Evolutionary conservation across 2,797 vertebrate species (phyloP).

Genomic region (Eospalax fontanierii): DNA sequence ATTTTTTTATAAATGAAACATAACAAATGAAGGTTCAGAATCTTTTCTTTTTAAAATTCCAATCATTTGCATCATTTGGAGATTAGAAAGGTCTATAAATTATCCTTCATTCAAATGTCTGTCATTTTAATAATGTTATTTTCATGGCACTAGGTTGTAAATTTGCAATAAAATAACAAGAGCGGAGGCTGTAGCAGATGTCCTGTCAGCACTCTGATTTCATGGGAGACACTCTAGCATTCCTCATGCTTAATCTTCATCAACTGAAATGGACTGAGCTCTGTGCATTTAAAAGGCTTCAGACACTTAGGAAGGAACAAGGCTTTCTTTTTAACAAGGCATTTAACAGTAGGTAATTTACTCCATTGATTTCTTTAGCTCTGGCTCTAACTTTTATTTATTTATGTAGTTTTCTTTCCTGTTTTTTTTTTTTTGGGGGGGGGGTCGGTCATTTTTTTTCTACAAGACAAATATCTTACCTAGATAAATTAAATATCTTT

Average conservation of each 20-base stretch:
- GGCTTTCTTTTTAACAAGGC: background rate
- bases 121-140: slow-evolving; percentile 78
- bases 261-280: slow-evolving; percentile 7
- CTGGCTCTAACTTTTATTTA: slow-evolving; percentile 8
- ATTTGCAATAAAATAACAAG: slow-evolving; percentile 76
- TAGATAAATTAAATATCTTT: slow-evolving; percentile 51
- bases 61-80: slow-evolving; percentile 62
- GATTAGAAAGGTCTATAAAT: slow-evolving; percentile 68
- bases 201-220: slow-evolving; percentile 67
- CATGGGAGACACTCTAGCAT: slow-evolving; percentile 56
- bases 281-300: slow-evolving; percentile 49
- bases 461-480: background rate
- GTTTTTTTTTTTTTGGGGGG: background rate
- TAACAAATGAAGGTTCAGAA: slow-evolving; percentile 3
- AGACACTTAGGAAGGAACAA: background rate
- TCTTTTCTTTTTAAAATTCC: slow-evolving; percentile 36
- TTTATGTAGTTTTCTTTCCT: slow-evolving; percentile 31
- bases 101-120: slow-evolving; percentile 75
- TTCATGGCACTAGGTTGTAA: slow-evolving; percentile 78
- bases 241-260: background rate
- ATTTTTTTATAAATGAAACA: slow-evolving; percentile 58
- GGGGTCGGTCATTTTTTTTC: background rate
- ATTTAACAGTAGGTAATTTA: slow-evolving; percentile 41
- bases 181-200: slow-evolving; percentile 55
- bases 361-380: background rate